Conservation (phyloP, 2,797 vertebrate genomes). For the Acropternis orthonyx region DNA sequence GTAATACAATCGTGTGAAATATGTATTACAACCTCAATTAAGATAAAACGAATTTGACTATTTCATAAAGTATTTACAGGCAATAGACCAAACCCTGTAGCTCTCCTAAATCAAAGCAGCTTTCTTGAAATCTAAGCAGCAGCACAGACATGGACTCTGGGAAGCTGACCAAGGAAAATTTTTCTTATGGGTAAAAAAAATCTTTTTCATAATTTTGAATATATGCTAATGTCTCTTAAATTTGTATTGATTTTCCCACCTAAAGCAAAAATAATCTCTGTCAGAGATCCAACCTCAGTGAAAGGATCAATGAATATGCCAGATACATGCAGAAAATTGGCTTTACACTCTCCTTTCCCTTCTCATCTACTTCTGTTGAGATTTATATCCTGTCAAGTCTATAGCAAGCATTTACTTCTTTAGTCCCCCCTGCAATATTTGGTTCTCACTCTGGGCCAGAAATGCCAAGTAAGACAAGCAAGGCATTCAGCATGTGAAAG, state of each 20-base stretch:
- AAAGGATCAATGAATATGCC: background rate
- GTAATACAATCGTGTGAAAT: background rate
- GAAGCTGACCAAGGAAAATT: background rate
- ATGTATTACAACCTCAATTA: background rate
- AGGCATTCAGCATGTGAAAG: background rate
- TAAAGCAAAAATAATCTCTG: background rate
- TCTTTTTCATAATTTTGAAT: background rate
- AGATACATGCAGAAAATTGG: background rate
- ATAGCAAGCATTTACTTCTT: background rate
- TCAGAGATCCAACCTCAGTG: background rate
- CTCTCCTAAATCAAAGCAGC: background rate
- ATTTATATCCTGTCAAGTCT: background rate
- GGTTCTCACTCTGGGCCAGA: background rate
- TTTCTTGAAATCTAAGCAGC: background rate
- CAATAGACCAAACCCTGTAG: background rate
- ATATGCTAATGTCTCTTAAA: background rate
- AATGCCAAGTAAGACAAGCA: background rate
- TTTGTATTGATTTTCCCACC: background rate
- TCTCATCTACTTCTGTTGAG: background rate
- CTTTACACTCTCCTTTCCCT: background rate
- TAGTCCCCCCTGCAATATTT: background rate
- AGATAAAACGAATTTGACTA: background rate
- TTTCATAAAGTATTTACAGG: background rate
- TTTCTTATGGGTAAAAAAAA: background rate
- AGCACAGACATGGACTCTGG: background rate